Percentiles rank a stretch among this genome's conserved stretches.
These are phyloP conservation scores for Minunthozetes semirufus DNA, from an alignment of 2,888 invertebrate genomes.

Conservation along the genomic window DNA sequence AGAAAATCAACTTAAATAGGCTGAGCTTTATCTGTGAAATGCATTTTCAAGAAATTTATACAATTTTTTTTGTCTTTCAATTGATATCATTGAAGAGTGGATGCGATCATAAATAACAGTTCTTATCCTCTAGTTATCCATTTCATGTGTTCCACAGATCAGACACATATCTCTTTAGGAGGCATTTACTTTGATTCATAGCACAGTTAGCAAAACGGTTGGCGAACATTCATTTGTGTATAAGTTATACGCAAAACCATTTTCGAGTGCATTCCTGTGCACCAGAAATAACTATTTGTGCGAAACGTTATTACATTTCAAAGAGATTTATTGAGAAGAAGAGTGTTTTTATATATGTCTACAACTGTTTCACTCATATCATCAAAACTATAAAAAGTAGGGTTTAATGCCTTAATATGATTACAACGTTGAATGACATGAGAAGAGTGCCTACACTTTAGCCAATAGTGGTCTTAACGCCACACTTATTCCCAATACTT, in stretches of 20 bases:
- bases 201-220: conserved; percentile 16
- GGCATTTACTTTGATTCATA: conserved; percentile 8
- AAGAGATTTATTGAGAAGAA: conserved; percentile 12
- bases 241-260: neutral
- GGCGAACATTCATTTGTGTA: conserved; percentile 12
- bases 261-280: neutral
- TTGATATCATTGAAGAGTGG: too few species aligned
- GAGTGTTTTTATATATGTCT: conserved; percentile 5
- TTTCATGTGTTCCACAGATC: neutral
- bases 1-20: too few species aligned
- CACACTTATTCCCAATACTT: neutral
- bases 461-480: neutral
- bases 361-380: neutral
- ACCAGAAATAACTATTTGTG: conserved; percentile 1
- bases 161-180: neutral
- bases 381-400: conserved; percentile 10
- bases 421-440: neutral
- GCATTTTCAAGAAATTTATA: too few species aligned
- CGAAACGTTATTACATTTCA: conserved; percentile 6
- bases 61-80: too few species aligned
- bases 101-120: too few species aligned
- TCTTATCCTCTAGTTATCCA: too few species aligned
- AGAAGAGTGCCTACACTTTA: neutral
- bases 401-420: conserved; percentile 23
- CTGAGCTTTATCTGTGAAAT: too few species aligned